Percentiles rank a stretch among this genome's conserved stretches.
Evolutionary conservation across 2,113 vertebrate species (phyloP).

Genomic region (Cyanoliseus patagonus): DNA sequence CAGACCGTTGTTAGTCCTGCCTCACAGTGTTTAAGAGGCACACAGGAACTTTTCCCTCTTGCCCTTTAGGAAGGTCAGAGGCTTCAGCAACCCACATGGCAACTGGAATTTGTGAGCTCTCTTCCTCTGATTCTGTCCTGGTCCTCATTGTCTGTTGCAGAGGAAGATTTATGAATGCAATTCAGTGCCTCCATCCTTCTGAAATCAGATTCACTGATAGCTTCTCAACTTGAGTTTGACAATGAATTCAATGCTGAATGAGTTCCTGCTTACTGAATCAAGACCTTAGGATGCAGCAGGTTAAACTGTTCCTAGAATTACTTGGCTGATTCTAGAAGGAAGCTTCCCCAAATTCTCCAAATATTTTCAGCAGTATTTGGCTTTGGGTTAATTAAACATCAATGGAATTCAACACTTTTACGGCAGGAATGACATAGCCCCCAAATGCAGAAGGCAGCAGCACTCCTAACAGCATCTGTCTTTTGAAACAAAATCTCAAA

Average conservation of each 20-base stretch:
- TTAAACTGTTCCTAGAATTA: conserved; percentile 12
- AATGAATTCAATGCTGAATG: not conserved
- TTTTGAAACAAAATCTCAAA: conserved; percentile 12
- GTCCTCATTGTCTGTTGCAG: not conserved
- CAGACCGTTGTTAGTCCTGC: not conserved
- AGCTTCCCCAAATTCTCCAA: not conserved
- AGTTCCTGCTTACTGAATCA: conserved; percentile 4
- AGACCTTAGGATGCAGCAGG: conserved; percentile 6
- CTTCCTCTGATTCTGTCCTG: not conserved
- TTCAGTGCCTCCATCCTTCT: not conserved
- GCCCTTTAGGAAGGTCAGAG: not conserved
- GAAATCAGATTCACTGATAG: conserved; percentile 6
- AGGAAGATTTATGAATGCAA: not conserved
- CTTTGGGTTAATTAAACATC: not conserved
- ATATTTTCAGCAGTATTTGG: not conserved
- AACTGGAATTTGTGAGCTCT: not conserved
- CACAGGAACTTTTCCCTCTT: not conserved
- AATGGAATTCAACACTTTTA: not conserved
- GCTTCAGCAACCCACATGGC: not conserved
- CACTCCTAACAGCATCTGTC: not conserved
- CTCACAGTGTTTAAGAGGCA: not conserved
- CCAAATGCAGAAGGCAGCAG: not conserved
- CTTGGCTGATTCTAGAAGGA: not conserved
- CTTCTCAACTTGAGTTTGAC: conserved; percentile 9
- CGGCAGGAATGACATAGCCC: not conserved